phyloP scores from a whole-genome alignment of 1,140 invertebrate species.

The Drosophila aff. region DNA sequence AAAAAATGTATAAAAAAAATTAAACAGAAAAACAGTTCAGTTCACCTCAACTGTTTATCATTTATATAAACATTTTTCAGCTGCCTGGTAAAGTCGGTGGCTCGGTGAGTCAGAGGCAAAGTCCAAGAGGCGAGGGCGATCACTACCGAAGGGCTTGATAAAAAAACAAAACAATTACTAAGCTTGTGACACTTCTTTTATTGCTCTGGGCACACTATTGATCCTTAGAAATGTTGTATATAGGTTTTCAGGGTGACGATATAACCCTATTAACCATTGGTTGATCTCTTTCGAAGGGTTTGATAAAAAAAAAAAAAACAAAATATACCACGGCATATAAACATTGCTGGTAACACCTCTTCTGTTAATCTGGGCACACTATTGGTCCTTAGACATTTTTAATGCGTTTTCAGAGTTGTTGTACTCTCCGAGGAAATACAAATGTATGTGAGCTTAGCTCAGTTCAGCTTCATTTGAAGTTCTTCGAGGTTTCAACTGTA shows the following conservation, averaged over 20 bases:
- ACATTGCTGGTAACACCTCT: too few relatives aligned
- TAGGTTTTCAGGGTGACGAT: neutral
- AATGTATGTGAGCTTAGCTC: too few relatives aligned
- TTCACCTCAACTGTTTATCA: conserved; percentile 63
- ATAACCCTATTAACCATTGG: neutral
- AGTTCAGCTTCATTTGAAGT: too few relatives aligned
- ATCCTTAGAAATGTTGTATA: neutral
- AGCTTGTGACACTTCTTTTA: neutral
- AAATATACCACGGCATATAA: too few relatives aligned
- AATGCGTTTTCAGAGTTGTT: too few relatives aligned
- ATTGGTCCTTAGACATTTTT: too few relatives aligned
- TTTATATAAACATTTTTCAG: conserved; percentile 57
- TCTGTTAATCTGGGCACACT: too few relatives aligned
- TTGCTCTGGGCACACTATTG: neutral
- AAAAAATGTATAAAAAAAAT: neutral
- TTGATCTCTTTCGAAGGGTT: too few relatives aligned
- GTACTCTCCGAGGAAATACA: too few relatives aligned
- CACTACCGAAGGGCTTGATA: conserved; percentile 5
- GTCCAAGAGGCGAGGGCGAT: conserved; percentile 27
- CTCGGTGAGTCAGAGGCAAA: conserved; percentile 41
- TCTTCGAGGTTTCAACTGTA: too few relatives aligned
- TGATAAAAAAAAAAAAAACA: too few relatives aligned
- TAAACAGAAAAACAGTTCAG: conserved; percentile 8
- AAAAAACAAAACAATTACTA: neutral
- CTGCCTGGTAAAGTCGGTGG: neutral